A percentile compares a stretch with the other conserved stretches of the same genome.
phyloP scores from a whole-genome alignment of 2,113 vertebrate species.

The Odobenus rosmarus region DNA sequence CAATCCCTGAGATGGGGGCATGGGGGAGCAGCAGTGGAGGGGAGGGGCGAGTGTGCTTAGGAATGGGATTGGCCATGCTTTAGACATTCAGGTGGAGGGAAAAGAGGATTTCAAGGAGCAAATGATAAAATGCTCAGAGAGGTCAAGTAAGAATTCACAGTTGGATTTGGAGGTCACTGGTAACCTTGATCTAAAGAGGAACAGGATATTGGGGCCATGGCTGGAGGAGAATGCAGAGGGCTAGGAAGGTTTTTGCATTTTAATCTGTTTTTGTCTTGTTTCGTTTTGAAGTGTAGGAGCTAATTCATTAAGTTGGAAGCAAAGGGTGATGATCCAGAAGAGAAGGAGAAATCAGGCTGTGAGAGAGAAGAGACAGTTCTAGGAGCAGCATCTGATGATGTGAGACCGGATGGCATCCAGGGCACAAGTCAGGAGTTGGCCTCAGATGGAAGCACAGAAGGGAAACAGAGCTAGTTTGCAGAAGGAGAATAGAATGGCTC shows the following conservation, averaged over 20 bases:
- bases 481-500: background rate
- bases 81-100: background rate
- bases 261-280: background rate
- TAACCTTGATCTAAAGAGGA: background rate
- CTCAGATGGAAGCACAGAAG: background rate
- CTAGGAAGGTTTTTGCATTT: background rate
- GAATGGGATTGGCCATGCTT: background rate
- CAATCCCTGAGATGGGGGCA: background rate
- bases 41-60: accelerated
- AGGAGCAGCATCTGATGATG: background rate
- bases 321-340: background rate
- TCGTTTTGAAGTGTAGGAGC: background rate
- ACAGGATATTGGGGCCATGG: background rate
- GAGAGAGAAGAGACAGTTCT: background rate
- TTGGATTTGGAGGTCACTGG: background rate
- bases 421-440: background rate
- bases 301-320: background rate
- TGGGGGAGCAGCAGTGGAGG: too few species aligned
- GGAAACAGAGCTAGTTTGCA: background rate
- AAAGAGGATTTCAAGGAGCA: background rate
- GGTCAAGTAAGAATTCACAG: background rate
- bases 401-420: background rate
- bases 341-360: background rate
- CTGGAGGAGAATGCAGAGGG: background rate
- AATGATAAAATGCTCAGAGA: background rate